Base-by-base conservation (phyloP, 2,888 invertebrate genomes). In the Chymomyza fuscimana region DNA sequence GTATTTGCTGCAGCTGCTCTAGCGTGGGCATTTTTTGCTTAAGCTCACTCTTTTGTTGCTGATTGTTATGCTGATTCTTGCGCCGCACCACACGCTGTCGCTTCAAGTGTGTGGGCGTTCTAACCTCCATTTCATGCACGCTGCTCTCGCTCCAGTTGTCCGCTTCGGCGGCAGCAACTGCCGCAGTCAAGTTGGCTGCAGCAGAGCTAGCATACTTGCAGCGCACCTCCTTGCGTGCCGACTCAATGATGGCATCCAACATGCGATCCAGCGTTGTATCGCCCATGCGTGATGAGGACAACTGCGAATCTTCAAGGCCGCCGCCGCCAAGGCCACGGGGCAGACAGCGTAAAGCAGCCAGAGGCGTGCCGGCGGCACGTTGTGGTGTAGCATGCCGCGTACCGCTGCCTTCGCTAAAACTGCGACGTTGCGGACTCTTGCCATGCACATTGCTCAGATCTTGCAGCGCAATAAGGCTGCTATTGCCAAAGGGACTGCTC, bases 211-310 rank as follows among this genome's bases (percentile, higher is more conserved):
- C 63, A 29, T 66, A 72, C 67, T 80, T 77, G 73, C 82, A 83
- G n/a, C 77, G 74, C 59, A 79, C 79, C 29, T 91, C 91, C 68
- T 91, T 91, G 46, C 89, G 84, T 4, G 92, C 91, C 70, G 92
- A 92, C 64, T 91, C 90, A 16, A 92, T 91, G 19, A 92, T 92
- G 46, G 90, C 92, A 71, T 92, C 92, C 67, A 92, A 79, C 92
- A 92, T 91, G 76, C 90, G 88, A 75, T 92, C 92, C 63, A 92
- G 69, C 3, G 92, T 92, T 12, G 89, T 88, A 69, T 92, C 92
- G 5, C 91, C 91, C 89, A 92, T 90, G 59, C 90, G 88, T 1
- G 92, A 91, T 0, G 92, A 92, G 0, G 90, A 91, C 5, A 91
- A 71, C 7, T 73, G 70, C 59, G 86, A 71, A 52, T 88, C 74